A percentile compares a stretch with the other conserved stretches of the same genome.
phyloP scores from a whole-genome alignment of 2,113 vertebrate species.

The Ceyx margarethae region DNA sequence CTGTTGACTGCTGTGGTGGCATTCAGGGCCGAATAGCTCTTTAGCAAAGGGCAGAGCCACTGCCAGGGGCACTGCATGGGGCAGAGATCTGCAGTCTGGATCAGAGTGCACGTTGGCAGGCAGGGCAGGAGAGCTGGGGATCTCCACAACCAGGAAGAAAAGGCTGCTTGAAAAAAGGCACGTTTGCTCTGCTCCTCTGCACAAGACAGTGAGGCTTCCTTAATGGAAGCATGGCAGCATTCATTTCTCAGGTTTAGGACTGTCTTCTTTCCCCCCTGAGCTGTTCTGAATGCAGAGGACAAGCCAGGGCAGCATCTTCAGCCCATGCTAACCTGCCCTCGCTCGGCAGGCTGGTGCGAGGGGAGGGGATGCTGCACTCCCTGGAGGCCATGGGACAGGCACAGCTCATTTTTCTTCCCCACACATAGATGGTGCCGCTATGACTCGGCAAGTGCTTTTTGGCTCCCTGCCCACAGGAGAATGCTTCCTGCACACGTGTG shows the following conservation, averaged over 20 bases:
- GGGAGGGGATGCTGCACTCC: neutral
- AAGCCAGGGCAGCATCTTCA: neutral
- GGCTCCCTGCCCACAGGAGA: neutral
- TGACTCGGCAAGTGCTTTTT: neutral
- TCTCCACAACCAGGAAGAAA: neutral
- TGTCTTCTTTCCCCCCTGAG: neutral
- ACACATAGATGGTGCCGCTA: neutral
- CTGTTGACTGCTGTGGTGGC: neutral
- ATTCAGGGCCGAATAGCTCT: neutral
- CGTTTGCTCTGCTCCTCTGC: neutral
- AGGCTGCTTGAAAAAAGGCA: neutral
- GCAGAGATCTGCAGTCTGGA: neutral
- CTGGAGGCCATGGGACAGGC: neutral
- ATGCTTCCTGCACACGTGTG: neutral
- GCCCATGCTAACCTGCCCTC: neutral
- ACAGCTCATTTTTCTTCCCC: slow-evolving; percentile 21
- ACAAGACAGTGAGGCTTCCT: neutral
- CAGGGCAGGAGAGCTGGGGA: neutral
- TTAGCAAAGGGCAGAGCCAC: slow-evolving; percentile 35
- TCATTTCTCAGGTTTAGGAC: neutral
- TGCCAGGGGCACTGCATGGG: neutral
- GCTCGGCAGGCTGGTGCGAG: fast-evolving
- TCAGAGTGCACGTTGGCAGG: neutral
- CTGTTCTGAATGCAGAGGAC: neutral
- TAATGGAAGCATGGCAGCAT: neutral